Evolutionary conservation across 2,888 invertebrate genomes (phyloP).

Genomic region (Heteropelma amictum): DNA sequence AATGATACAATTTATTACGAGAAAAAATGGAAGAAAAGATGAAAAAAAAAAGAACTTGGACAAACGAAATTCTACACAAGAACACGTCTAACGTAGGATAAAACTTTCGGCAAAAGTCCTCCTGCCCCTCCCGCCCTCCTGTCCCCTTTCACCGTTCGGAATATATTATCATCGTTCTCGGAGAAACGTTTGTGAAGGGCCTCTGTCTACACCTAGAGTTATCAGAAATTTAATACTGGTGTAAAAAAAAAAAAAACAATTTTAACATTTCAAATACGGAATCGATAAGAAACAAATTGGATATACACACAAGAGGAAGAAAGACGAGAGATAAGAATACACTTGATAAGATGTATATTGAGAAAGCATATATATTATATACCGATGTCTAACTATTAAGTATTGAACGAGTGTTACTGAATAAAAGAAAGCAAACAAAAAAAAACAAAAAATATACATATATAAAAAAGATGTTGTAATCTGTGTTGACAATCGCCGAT

Average conservation of each 20-base stretch:
- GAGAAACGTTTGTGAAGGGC: conserved; percentile 67
- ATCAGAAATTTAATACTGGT: conserved; percentile 55
- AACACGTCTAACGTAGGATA: conserved; percentile 5
- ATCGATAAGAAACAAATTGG: conserved; percentile 63
- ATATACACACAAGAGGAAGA: conserved; percentile 58
- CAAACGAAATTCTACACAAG: conserved; percentile 16
- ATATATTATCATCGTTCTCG: conserved; percentile 57
- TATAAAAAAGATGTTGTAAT: conserved; percentile 69
- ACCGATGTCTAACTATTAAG: conserved; percentile 73
- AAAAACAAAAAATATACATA: conserved; percentile 59
- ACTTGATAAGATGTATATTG: conserved; percentile 71
- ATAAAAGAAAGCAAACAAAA: conserved; percentile 45
- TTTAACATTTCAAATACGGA: conserved; percentile 59
- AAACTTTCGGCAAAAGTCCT: conserved; percentile 36
- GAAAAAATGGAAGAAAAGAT: conserved; percentile 6
- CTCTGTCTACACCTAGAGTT: conserved; percentile 64
- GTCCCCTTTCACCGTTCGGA: too few relatives aligned
- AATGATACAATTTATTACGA: conserved; percentile 37
- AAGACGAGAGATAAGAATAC: conserved; percentile 49
- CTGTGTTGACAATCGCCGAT: conserved; percentile 74
- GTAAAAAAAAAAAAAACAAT: conserved; percentile 54
- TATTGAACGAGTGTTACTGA: conserved; percentile 68
- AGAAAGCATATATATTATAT: conserved; percentile 74
- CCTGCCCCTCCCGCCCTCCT: neutral
- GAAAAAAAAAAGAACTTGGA: neutral